Conservation (phyloP, 2,888 invertebrate species). For the Drosophila mercatorum region DNA sequence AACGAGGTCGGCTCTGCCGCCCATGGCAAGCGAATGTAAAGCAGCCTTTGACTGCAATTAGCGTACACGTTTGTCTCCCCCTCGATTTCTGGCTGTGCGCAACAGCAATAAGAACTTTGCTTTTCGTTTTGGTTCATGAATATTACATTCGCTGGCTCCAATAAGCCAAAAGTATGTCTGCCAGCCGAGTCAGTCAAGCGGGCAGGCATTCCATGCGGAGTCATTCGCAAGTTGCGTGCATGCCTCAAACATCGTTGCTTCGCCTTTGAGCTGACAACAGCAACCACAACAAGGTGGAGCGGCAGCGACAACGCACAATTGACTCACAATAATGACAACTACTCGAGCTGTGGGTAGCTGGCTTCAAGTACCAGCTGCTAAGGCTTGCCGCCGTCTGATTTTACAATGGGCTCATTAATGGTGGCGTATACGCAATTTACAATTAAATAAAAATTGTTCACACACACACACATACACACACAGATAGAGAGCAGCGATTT, state of each 20-base stretch:
- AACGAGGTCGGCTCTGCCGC: not conserved
- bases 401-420: slow-evolving; percentile 75
- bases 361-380: slow-evolving; percentile 19
- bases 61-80: slow-evolving; percentile 53
- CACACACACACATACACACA: slow-evolving; percentile 10
- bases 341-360: slow-evolving; percentile 31
- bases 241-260: slow-evolving; percentile 48
- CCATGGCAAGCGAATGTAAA: slow-evolving; percentile 60
- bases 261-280: slow-evolving; percentile 53
- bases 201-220: slow-evolving; percentile 47
- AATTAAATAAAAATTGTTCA: slow-evolving; percentile 71
- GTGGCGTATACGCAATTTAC: slow-evolving; percentile 77
- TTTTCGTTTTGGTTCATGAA: slow-evolving; percentile 57
- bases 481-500: slow-evolving; percentile 48
- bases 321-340: slow-evolving; percentile 79
- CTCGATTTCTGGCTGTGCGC: not conserved
- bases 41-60: slow-evolving; percentile 81
- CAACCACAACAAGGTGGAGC: slow-evolving; percentile 18
- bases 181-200: slow-evolving; percentile 36
- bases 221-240: slow-evolving; percentile 67
- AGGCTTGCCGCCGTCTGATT: slow-evolving; percentile 39
- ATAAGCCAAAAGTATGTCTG: slow-evolving; percentile 52
- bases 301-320: slow-evolving; percentile 64
- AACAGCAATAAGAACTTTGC: slow-evolving; percentile 36
- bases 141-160: slow-evolving; percentile 57